Base-by-base conservation (phyloP, 2,113 vertebrate genomes). In the Coptodon bakossiorum region DNA sequence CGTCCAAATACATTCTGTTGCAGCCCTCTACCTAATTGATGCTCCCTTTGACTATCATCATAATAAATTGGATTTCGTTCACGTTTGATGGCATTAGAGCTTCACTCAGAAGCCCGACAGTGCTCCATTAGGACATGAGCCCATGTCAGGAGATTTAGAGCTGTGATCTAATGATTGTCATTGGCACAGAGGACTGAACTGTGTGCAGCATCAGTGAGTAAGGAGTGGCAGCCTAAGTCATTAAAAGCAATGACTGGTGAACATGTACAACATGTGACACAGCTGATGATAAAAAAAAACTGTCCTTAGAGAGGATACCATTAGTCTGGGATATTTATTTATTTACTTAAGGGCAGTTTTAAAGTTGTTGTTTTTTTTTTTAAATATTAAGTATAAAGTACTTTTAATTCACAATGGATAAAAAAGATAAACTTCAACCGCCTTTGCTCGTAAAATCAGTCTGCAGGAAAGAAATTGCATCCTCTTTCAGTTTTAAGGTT, bases 51-150 rank as follows among this genome's bases (percentile, higher is more conserved):
- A 92, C 87, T 91, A 86, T 86, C 92, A 89, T 93, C 85, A 43
- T 83, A 92, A 91, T 90, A 90, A 93, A 94, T 59, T 92, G 83
- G 83, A 78, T 81, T 91, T 90, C 61, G 84, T 92, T 91, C 84
- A 88, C 85, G 68, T 86, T 89, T 82, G 76, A 93, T 86, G 89
- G 83, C 57, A 93, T 91, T 83, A 88, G 43, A 80, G 88, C 53
- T 45, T 85, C 66, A 84, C 79, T 91, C 79, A 81, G 83, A 92
- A 50, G 87, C 83, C 56, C 48, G 19, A 52, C 57, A 48, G 90
- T 19, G 63, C 81, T 89, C 71, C 85, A 79, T 90, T 86, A 90
- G 84, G 54, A 53, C 52, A 36, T 29, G 52, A 83, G 80, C 53
- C 84, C 79, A 66, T 82, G 84, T 80, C 63, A 87, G 81, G 78